These are phyloP conservation scores for Orthosia gothica DNA, from an alignment of 2,888 invertebrate genomes.

Conservation along the genomic window DNA sequence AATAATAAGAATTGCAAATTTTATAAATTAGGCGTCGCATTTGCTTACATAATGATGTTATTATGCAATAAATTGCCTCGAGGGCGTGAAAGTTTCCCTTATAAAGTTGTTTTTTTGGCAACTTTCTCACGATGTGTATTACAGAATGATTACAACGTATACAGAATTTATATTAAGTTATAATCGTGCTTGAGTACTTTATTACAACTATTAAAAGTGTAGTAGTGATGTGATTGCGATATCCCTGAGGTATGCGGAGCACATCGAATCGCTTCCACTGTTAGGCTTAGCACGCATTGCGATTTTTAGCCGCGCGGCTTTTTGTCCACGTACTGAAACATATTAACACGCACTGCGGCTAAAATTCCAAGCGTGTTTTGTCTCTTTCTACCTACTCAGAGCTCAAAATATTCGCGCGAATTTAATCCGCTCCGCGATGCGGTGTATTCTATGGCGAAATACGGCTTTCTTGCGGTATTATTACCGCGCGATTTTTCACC, in stretches of 20 bases:
- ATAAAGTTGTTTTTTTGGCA: constrained; percentile 42
- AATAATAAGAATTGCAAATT: constrained; percentile 58
- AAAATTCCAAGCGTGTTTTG: too few species aligned
- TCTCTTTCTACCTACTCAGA: too few species aligned
- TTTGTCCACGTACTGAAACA: too few species aligned
- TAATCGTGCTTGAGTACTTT: constrained; percentile 41
- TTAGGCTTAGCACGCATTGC: not conserved
- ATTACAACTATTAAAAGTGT: constrained; percentile 46
- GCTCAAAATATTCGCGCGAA: too few species aligned
- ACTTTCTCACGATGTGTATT: constrained; percentile 47
- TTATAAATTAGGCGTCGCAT: constrained; percentile 43
- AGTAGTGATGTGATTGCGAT: constrained; percentile 33
- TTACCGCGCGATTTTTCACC: too few species aligned
- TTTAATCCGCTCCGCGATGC: too few species aligned
- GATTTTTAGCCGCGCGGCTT: too few species aligned
- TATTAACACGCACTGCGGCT: too few species aligned
- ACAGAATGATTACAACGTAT: constrained; percentile 39
- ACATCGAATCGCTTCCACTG: constrained; percentile 28
- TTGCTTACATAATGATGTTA: constrained; percentile 45
- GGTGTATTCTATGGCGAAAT: too few species aligned
- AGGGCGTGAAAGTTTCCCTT: constrained; percentile 50
- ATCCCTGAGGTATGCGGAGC: constrained; percentile 40
- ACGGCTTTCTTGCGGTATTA: too few species aligned
- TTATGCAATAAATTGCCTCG: constrained; percentile 48
- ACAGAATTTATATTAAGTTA: constrained; percentile 43